phyloP scores from a whole-genome alignment of 92 coral and sea anemone genomes.

The Blastomussa wellsi region DNA sequence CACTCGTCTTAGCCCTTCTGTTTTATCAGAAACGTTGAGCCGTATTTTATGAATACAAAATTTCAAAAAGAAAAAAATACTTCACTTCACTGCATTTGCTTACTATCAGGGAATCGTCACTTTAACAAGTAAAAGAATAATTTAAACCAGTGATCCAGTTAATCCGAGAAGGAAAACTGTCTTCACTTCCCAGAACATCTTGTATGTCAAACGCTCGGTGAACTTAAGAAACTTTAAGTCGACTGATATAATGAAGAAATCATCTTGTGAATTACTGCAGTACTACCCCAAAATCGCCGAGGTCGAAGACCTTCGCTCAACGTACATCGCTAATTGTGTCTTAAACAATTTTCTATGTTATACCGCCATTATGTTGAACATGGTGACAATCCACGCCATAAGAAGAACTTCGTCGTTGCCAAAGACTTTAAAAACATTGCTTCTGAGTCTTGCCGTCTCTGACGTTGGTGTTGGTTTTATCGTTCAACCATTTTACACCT shows the following conservation, averaged over 20 bases:
- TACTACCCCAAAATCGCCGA: background rate
- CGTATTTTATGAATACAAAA: background rate
- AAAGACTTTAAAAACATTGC: constrained; percentile 1
- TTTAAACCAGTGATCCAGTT: background rate
- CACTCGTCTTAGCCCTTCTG: too few relatives aligned
- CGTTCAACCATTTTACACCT: constrained; percentile 4
- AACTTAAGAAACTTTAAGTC: too few relatives aligned
- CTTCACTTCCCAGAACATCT: background rate
- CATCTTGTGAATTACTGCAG: background rate
- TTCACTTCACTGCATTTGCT: too few relatives aligned
- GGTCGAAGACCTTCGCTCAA: background rate
- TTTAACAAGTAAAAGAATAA: background rate
- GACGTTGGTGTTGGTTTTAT: constrained; percentile 5
- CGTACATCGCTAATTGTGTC: background rate
- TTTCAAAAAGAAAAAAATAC: too few relatives aligned
- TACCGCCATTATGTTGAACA: constrained; percentile 15
- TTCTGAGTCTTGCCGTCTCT: too few relatives aligned
- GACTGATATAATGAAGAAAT: background rate
- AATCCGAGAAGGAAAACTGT: background rate
- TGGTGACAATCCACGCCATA: constrained; percentile 7
- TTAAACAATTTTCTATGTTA: background rate
- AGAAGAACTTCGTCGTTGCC: constrained; percentile 10
- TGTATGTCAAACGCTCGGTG: background rate
- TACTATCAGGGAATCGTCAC: background rate
- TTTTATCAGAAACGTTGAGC: too few relatives aligned